Base-by-base conservation (phyloP, 2,888 invertebrate species). In the Celastrina argiolus region DNA sequence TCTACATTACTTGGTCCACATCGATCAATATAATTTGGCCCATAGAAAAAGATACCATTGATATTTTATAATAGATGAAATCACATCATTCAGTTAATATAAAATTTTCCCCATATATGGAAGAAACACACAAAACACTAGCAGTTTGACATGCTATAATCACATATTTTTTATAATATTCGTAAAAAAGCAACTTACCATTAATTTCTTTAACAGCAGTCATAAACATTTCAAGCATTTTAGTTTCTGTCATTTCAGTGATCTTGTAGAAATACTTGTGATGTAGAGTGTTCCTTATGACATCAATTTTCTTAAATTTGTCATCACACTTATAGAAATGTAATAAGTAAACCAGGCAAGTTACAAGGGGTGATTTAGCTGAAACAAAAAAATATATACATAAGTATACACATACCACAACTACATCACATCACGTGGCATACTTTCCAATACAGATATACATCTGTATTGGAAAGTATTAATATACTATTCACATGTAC, bases 321-420 rank as follows among this genome's bases (percentile, higher is more conserved):
- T 88, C 89, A 5, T 87, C 80, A 69, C 88, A 87, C 74, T 87
- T 87, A 70, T 83, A 90, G 72, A 85, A 91, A 72, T 90, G 86
- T 67, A 92, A 70, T 18, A 90, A 76, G 72, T 90, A 91, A 2
- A 92, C 85, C 67, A 91, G 74, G 69, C 85, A 85, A 5, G 79
- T 81, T 1, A 91, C 84, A 64, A 91, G 63, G 1, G 91, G 86
- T 61, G 74, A 81, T 75, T 87, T 83, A 0, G 87, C 92, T 92
- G 79, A 42, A 88, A 69, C 67, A 69, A 68, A 69, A 64, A 58
- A 14, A 36, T 65, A 31, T 51, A 18, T 26, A 16, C n/a, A n/a
- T n/a, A n/a, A n/a, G n/a, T n/a, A n/a, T n/a, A n/a, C n/a, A n/a
- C n/a, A n/a, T n/a, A n/a, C n/a, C n/a, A n/a, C n/a, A n/a, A n/a